Conservation (phyloP, 2,113 vertebrate genomes). For the Calyptomena viridis region DNA sequence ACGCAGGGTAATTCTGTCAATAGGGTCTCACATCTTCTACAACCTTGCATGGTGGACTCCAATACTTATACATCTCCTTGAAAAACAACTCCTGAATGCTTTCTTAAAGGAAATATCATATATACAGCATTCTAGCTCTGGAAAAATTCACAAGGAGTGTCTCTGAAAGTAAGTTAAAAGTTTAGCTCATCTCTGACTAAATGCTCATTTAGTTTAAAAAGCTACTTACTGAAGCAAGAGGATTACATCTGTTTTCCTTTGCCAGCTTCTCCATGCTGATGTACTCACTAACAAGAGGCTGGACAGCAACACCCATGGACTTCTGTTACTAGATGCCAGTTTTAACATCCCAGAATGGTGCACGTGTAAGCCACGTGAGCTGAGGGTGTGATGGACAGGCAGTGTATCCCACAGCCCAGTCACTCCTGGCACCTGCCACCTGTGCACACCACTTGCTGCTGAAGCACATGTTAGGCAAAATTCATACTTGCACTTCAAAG, state of each 20-base stretch:
- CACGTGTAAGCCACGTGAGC: background rate
- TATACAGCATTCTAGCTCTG: background rate
- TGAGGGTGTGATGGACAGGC: background rate
- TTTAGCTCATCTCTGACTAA: background rate
- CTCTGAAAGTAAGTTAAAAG: background rate
- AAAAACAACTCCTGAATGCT: background rate
- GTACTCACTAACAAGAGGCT: background rate
- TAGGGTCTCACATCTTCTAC: background rate
- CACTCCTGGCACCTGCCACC: rapidly evolving
- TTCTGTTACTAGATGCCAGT: background rate
- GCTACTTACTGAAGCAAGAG: background rate
- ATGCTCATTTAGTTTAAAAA: background rate
- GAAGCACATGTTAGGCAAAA: background rate
- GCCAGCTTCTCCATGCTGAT: background rate
- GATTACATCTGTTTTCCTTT: background rate
- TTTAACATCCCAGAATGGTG: background rate
- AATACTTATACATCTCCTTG: background rate
- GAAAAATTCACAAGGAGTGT: background rate
- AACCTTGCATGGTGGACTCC: background rate
- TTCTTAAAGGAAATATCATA: constrained; percentile 3
- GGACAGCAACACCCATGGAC: background rate
- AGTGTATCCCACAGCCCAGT: rapidly evolving
- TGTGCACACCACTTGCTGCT: background rate
- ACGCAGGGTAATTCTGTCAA: background rate
- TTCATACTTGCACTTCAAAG: background rate